Evolutionary conservation across 2,888 invertebrate species (phyloP), one percentile per base, ranked within the genome.

Genomic region (Dione vanillae): DNA sequence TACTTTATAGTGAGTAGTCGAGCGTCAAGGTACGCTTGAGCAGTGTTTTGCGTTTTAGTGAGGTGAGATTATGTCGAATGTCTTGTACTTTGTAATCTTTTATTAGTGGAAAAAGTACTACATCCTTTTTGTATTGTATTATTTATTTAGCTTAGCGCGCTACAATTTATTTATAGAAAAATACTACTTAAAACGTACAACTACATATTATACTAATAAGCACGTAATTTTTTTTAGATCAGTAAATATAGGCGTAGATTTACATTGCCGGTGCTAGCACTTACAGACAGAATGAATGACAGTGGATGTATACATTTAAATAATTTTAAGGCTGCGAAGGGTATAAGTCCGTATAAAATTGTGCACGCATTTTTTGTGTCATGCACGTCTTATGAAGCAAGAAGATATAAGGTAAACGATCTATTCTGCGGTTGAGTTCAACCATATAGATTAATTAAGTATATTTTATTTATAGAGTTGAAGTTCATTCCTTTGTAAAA

Each of bases 301-400:
- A 94, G 92, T 94, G 96, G 96, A 85, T 97, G 97, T 89, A 94
- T 95, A 89, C 97, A 97, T 93, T 92, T 97, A 85, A 95, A 94
- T 90, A 95, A 95, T 92, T 96, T 96, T 92, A 97, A 97, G 94
- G 95, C 95, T 82, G 95, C 95, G 65, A 95, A 96, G 88, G 97
- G 97, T 79, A 94, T 95, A 76, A 95, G 95, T 86, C 95, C 96
- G 61, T 96, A 96, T 87, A 95, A 94, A 91, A 94, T 97, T 80
- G 96, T 98, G 80, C 97, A 98, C 93, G 96, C 96, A 76, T 97
- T 96, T 91, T 98, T 98, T 89, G 96, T 97, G 70, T 95, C 97
- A 76, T 96, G 97, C 86, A 95, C 97, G 69, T 96, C 97, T 74
- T 94, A 94, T 78, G 97, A 97, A 90, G 96, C 97, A 77, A 95